Base-by-base conservation (phyloP, 1,140 invertebrate species). In the Cylas formicarius region DNA sequence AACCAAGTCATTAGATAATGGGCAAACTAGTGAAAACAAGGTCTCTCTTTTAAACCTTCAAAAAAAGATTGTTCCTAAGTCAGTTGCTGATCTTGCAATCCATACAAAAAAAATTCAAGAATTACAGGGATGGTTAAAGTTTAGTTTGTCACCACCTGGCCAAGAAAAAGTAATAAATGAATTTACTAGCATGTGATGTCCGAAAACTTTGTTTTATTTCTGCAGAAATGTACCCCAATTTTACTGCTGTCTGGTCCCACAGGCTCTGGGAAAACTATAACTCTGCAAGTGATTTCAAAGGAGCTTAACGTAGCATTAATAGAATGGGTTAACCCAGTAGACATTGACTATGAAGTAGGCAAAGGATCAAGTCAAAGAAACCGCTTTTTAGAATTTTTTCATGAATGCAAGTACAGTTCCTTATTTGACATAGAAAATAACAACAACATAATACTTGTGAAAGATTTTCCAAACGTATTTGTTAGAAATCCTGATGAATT, bases 381-480 rank as follows among this genome's bases (percentile, higher is more conserved):
- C 23, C 74, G 70, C 47, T 85, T 86, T 57, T 60, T 74, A 32
- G 77, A 82, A 22, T 84, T 82, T 60, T 58, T 84, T 19, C 65
- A 80, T 38, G 74, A 78, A 56, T 80, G 81, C 2, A 74, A 82
- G 44, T 86, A 80, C 57, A 73, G 67, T 44, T 81, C 80, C 11
- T 55, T 85, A 18, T 65, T 84, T 24, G 66, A 69, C 21, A 63
- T 60, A 27, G 36, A 27, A 9, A 37, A 41, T 18, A 42, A 44
- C 22, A 69, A 71, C 47, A 70, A 67, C 24, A 47, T 85, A 4
- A 64, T 83, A 20, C 58, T 86, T 0, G 74, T 86, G 3, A 82
- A 86, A 66, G 83, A 86, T 62, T 76, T 84, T 60, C 83, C 82
- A n/a, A 84, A 85, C 67, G 65, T 73, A 9, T 76, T 81, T 55